Evolutionary conservation across 1,140 invertebrate genomes (phyloP).

Genomic region (Lasaia peninsularis): DNA sequence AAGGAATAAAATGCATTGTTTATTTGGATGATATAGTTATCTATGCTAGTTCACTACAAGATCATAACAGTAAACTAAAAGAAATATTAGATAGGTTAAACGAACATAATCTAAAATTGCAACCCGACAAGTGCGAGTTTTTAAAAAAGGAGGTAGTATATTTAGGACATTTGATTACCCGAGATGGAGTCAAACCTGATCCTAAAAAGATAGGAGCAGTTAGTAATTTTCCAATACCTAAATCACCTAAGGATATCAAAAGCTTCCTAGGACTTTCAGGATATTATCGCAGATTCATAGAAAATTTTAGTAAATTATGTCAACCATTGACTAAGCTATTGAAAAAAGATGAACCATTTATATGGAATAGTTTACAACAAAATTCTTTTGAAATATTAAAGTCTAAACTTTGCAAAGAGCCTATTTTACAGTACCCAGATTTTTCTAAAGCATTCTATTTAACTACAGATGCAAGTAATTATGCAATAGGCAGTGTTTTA

Average conservation of each 20-base stretch:
- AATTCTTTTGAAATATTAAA: conserved; percentile 15
- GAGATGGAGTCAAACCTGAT: background rate
- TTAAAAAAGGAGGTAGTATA: too few relatives aligned
- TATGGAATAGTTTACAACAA: conserved; percentile 11
- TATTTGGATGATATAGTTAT: too few relatives aligned
- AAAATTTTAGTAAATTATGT: conserved; percentile 9
- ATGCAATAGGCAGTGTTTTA: background rate
- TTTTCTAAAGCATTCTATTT: conserved; percentile 14
- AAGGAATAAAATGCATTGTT: too few relatives aligned
- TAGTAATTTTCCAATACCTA: conserved; percentile 4
- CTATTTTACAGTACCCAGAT: conserved; percentile 18
- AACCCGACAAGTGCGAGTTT: too few relatives aligned
- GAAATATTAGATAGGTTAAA: too few relatives aligned
- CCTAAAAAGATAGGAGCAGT: conserved; percentile 3
- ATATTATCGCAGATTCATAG: conserved; percentile 1
- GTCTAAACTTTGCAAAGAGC: conserved; percentile 1
- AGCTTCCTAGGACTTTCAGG: background rate
- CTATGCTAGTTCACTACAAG: too few relatives aligned
- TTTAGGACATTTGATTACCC: too few relatives aligned
- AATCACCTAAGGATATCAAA: conserved; percentile 10
- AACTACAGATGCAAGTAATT: conserved; percentile 20
- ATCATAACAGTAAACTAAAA: too few relatives aligned
- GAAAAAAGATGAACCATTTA: background rate
- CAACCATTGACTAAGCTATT: background rate
- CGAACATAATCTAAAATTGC: too few relatives aligned